These are phyloP conservation scores for Arctopsyche grandis DNA, from an alignment of 1,140 invertebrate species.

Conservation along the genomic window DNA sequence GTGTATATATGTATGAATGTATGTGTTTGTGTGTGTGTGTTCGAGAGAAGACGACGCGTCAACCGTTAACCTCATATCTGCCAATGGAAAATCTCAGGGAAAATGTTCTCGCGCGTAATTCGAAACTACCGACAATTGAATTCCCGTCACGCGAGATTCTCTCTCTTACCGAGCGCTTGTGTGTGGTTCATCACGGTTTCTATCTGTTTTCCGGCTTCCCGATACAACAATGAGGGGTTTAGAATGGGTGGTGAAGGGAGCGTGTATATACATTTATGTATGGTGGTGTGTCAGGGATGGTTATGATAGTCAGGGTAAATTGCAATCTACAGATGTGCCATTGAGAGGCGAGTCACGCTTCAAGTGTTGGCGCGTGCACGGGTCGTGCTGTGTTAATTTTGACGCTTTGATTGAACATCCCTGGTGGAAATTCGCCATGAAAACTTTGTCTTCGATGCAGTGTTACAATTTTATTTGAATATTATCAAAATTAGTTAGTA, in stretches of 20 bases:
- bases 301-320: constrained; percentile 21
- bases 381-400: constrained; percentile 3
- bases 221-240: background rate
- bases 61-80: background rate
- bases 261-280: too few relatives aligned
- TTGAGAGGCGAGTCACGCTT: constrained; percentile 1
- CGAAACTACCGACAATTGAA: background rate
- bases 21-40: background rate
- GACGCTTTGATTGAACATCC: background rate
- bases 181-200: constrained; percentile 2
- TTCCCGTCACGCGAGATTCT: constrained; percentile 17
- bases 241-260: background rate
- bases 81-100: background rate
- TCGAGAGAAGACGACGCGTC: background rate
- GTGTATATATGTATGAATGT: too few relatives aligned
- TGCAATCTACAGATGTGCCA: background rate
- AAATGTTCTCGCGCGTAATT: background rate
- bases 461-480: too few relatives aligned
- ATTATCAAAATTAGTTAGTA: too few relatives aligned
- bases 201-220: constrained; percentile 24
- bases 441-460: background rate
- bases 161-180: background rate
- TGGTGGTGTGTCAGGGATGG: background rate
- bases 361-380: background rate
- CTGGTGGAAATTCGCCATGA: background rate